Evolutionary conservation across 1,140 invertebrate genomes (phyloP), one percentile per base, ranked within the genome.

Genomic region (Danaus plexippus): DNA sequence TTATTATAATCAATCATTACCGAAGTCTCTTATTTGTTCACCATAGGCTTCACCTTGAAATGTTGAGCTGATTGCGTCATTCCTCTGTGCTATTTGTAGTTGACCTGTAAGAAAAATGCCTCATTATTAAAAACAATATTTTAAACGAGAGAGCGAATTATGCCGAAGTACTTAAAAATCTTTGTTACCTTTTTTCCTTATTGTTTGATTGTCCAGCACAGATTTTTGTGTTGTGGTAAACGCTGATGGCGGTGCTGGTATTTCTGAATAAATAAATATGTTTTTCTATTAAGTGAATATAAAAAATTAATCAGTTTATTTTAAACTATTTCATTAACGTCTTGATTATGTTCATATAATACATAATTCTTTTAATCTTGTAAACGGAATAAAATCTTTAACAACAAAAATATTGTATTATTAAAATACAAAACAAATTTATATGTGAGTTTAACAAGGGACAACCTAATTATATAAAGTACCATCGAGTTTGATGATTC

Each of bases 401-500:
- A 0, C 22, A 32, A 32, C 22, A 32, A 32, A 32, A 32, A 32
- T 32, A 32, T 32, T 32, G 22, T 32, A 32, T 32, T 32, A 32
- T 32, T 32, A 32, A 32, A 32, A 32, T 32, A 32, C 22, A 32
- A 32, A 32, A 32, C 22, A 32, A 32, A 32, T 32, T 32, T 32
- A 32, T 32, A 32, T 32, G 22, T 45, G 12, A 52, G 42, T 55
- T 53, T 45, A 53, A 54, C 56, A 53, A 51, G 13, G 45, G 46
- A 46, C 46, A 5, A 43, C 50, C n/a, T 13, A 13, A 52, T 52
- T 18, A 43, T 13, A 42, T 51, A 55, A 65, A 77, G 82, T 82
- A 90, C 89, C 89, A 66, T 89, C 88, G 11, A 90, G 71, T 69
- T 87, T 88, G 53, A 90, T 90, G 61, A 88, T 87, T 32, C 88